phyloP scores from a whole-genome alignment of 2,113 vertebrate genomes.

The Gymnobelideus leadbeateri region DNA sequence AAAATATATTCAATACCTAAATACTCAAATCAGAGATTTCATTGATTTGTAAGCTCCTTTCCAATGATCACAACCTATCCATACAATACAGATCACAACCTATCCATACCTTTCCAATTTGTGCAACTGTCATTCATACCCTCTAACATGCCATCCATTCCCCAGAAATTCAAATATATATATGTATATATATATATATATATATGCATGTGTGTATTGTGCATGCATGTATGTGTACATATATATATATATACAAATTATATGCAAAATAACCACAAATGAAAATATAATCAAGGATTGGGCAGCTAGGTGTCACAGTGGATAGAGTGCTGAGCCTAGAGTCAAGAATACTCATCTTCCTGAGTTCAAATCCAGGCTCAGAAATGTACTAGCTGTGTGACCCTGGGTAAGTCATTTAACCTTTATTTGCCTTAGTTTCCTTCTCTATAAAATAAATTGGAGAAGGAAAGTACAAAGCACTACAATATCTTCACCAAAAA shows the following conservation, averaged over 20 bases:
- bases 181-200: no score
- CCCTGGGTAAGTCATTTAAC: neutral
- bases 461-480: no score
- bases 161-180: slow-evolving; percentile 1
- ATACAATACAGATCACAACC: neutral
- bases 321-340: no score
- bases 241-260: neutral
- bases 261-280: neutral
- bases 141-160: neutral
- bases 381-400: neutral
- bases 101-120: neutral
- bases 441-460: neutral
- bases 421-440: neutral
- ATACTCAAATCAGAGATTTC: neutral
- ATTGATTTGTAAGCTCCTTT: neutral
- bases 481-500: neutral
- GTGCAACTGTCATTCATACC: neutral
- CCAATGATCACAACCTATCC: no score
- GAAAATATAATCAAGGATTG: neutral
- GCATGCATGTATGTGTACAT: no score
- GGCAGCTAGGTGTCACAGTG: no score
- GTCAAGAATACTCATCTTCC: neutral
- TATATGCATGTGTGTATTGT: no score
- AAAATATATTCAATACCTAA: neutral
- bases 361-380: neutral